These are phyloP conservation scores for Subacronicta megacephala DNA, from an alignment of 2,888 invertebrate species.

Conservation along the genomic window DNA sequence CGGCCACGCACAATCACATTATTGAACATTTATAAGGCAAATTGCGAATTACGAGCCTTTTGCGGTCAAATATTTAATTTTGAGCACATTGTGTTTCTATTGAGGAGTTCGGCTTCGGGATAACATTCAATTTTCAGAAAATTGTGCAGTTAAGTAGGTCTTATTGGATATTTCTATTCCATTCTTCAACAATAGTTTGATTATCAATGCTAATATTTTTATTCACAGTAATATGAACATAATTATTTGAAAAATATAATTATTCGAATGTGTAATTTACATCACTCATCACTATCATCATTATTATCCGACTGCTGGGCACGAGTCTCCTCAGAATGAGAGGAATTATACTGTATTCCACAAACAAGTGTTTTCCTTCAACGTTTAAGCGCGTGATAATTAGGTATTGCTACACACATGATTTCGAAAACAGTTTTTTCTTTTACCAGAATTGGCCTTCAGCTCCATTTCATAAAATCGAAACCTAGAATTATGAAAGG, in stretches of 20 bases:
- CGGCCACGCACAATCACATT: constrained; percentile 73
- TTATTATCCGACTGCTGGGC: no score
- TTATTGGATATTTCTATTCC: constrained; percentile 16
- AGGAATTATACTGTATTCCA: no score
- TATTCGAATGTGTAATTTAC: no score
- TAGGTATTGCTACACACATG: no score
- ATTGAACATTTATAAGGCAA: constrained; percentile 80
- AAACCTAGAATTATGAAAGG: constrained; percentile 7
- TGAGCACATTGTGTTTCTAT: constrained; percentile 46
- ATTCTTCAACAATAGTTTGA: constrained; percentile 17
- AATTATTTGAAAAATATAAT: no score
- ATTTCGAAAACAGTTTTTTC: no score
- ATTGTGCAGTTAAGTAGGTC: constrained; percentile 7
- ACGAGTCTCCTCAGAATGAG: no score
- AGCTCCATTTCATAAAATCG: neutral
- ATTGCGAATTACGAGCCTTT: constrained; percentile 71
- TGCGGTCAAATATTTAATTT: constrained; percentile 66
- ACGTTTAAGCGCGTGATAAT: no score
- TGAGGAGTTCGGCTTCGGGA: constrained; percentile 12
- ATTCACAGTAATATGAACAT: no score
- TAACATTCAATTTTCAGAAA: constrained; percentile 31
- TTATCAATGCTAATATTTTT: no score
- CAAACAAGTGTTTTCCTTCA: no score
- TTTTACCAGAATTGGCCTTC: neutral
- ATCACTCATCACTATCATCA: no score